Base-by-base conservation (phyloP, 2,113 vertebrate species). In the Vireo altiloquus region DNA sequence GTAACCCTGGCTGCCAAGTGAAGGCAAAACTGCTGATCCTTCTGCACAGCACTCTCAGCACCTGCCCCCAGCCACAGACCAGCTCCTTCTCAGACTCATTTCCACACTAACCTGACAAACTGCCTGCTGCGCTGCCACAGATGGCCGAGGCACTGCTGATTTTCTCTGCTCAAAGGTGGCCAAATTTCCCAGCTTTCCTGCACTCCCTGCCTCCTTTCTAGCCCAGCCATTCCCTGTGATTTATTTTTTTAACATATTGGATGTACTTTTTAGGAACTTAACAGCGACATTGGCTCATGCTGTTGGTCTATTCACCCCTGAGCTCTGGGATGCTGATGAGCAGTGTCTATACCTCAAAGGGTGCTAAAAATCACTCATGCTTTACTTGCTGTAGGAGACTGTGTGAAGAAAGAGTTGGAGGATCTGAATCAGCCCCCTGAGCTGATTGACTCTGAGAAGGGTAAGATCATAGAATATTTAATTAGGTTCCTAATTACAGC, bases 401-500 rank as follows among this genome's bases (percentile, higher is more conserved):
- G 1, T 9, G 15, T 31, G 75, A 66, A 85, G 35, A 35, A 35
- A 74, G 40, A 76, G 19, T 10, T 40, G 35, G 30, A 76, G 72
- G 63, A 84, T 40, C 54, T 6, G 11, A 47, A 66, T 33, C 75
- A 81, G 35, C 50, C 25, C 31, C 57, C 61, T 25, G 40, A 79
- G 65, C 81, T 79, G 39, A 87, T 30, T 1, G 0, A 23, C 68
- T 68, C 44, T 20, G 69, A 83, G 56, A 81, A n/a, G 22, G 10
- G 47, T 49, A 84, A 89, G 52, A 92, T 82, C 64, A 92, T 80
- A 84, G 35, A 24, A 77, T 86, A 89, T 81, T 89, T 89, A 86
- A 94, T 93, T 89, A 92, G 18, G 46, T 78, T 89, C 74, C 87
- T 96, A 91, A 94, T 95, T 89, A 94, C 59, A 91, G 63, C 2